These are phyloP conservation scores for Cheirogaleus medius DNA, from an alignment of 2,113 vertebrate species.

Conservation along the genomic window DNA sequence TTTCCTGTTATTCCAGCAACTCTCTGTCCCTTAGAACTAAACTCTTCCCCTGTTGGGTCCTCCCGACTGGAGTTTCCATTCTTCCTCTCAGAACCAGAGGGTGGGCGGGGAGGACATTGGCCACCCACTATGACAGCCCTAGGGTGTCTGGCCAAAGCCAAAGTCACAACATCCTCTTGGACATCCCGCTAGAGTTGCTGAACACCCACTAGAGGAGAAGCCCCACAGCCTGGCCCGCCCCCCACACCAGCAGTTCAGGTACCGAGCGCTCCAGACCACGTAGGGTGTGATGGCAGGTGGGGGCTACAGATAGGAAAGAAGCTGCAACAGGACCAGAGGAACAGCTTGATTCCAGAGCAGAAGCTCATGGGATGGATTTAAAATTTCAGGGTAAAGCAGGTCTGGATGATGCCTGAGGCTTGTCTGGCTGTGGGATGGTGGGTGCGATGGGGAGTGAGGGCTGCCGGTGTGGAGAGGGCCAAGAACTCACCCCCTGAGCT, in stretches of 20 bases:
- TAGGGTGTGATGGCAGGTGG: fast-evolving
- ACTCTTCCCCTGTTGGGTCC: too few relatives aligned
- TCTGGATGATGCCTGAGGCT: background rate
- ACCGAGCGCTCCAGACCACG: background rate
- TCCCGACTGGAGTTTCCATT: background rate
- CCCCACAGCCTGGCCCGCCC: background rate
- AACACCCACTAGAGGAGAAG: background rate
- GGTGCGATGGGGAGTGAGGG: background rate
- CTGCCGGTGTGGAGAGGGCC: background rate
- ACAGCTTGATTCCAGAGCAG: background rate
- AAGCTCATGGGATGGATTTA: background rate
- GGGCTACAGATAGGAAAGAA: background rate
- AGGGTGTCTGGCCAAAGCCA: background rate
- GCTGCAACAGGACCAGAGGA: background rate
- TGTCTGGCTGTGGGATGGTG: background rate
- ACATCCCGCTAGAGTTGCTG: background rate
- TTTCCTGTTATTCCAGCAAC: too few relatives aligned
- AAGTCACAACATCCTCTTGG: background rate
- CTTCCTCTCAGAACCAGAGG: background rate
- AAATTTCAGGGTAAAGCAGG: background rate
- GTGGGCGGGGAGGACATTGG: fast-evolving
- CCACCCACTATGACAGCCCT: background rate
- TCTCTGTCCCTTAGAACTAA: too few relatives aligned
- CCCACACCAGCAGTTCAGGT: background rate
- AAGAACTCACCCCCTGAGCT: background rate